phyloP scores from a whole-genome alignment of 2,113 vertebrate genomes.

The Xerus inauris region DNA sequence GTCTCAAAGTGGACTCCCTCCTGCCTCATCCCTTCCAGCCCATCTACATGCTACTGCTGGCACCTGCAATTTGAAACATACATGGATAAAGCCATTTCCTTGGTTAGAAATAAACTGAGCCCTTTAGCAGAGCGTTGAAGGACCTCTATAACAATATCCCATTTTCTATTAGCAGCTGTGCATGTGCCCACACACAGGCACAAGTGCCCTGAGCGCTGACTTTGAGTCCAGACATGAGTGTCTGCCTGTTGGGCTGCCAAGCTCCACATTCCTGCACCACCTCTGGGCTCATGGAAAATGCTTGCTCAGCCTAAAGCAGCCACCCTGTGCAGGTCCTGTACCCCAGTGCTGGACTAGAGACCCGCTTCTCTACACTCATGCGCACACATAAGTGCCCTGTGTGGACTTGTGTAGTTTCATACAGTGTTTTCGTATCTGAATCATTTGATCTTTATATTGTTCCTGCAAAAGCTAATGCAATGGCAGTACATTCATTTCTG shows the following conservation, averaged over 20 bases:
- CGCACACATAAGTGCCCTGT: not conserved
- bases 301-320: fast-evolving
- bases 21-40: fast-evolving
- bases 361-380: fast-evolving
- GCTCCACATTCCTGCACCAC: not conserved
- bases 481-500: not conserved
- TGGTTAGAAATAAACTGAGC: not conserved
- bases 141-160: fast-evolving
- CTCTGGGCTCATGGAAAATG: too few relatives aligned
- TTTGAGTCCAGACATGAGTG: fast-evolving
- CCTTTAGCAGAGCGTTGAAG: not conserved
- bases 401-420: not conserved
- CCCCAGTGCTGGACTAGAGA: not conserved
- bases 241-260: fast-evolving
- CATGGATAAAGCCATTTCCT: not conserved
- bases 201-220: not conserved
- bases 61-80: not conserved
- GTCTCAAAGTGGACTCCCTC: not conserved
- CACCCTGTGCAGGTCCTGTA: not conserved
- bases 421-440: not conserved
- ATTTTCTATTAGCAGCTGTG: too few relatives aligned
- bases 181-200: not conserved
- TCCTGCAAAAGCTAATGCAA: not conserved
- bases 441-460: not conserved
- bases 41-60: fast-evolving